Base-by-base conservation (phyloP, 2,888 invertebrate genomes). In the Sipunculus nudus region DNA sequence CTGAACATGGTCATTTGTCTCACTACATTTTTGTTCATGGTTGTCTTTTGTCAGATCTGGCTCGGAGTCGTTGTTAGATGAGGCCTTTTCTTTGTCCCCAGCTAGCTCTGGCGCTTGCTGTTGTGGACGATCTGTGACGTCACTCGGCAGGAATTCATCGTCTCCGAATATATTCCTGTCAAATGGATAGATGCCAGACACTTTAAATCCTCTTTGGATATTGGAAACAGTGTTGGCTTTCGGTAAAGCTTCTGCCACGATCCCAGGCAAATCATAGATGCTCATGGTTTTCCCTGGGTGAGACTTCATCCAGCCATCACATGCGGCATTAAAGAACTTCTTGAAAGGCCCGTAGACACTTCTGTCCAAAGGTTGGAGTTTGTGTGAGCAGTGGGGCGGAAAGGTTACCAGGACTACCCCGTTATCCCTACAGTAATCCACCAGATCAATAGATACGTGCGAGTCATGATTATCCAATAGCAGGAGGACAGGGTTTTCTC, bases 361-460 rank as follows among this genome's bases (percentile, higher is more conserved):
- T 13, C 80, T 75, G 68, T 85, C 81, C n/a, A 84, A 70, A 13
- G 83, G 84, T 72, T 85, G 84, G 46, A 85, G 57, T 65, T 82
- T 82, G 53, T 79, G 82, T 5, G 80, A 75, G 54, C 79, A 78
- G 67, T 84, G 82, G n/a, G 80, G 83, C 28, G 79, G 82, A 45
- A 83, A 74, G 4, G 82, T 79, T 38, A 84, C 68, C 50, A 84
- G 61, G 45, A 77, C 72, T 31, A 85, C 77, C 13, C 83, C 80
- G 68, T 75, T 71, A 31, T 75, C 74, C 70, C 78, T 65, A 73
- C 78, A 67, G 64, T 66, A 68, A 75, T 76, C 61, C 66, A 84
- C 47, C 8, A 55, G 59, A 13, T 66, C 59, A 35, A 71, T 63
- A 26, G 62, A 53, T 5, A 77, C 56, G 60, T 79, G 78, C 10